Percentiles rank a stretch among this genome's conserved stretches.
These are phyloP conservation scores for Myotis davidii DNA, from an alignment of 2,113 vertebrate genomes.

Conservation along the genomic window DNA sequence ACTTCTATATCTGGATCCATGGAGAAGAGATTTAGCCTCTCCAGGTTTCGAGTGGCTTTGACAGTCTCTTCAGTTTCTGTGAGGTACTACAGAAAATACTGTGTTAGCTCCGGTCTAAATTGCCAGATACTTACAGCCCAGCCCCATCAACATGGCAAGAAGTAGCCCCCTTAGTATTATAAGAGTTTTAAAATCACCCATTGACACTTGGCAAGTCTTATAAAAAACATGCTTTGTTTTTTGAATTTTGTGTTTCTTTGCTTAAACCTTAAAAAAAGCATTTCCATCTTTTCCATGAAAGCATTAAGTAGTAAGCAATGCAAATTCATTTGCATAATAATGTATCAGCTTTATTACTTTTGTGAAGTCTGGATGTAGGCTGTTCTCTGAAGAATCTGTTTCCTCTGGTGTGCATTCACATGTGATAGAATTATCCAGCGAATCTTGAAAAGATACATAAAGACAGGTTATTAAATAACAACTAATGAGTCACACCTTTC, in stretches of 20 bases:
- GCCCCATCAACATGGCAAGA: neutral
- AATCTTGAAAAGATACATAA: constrained; percentile 85
- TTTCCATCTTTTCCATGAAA: neutral
- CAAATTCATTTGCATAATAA: constrained; percentile 10
- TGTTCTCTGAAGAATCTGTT: constrained; percentile 90
- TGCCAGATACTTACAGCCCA: neutral
- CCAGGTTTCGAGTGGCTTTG: constrained; percentile 89
- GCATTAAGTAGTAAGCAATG: neutral
- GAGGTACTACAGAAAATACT: constrained; percentile 89
- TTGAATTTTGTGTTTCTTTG: neutral
- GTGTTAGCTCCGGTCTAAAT: constrained; percentile 59
- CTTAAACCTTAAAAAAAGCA: constrained; percentile 20
- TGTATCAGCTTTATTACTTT: constrained; percentile 87
- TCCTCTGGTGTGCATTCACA: constrained; percentile 89
- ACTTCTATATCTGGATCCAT: constrained; percentile 96
- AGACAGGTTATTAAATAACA: constrained; percentile 6
- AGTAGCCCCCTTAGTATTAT: neutral
- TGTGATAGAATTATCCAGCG: constrained; percentile 86
- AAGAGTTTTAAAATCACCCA: neutral
- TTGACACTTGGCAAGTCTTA: constrained; percentile 12
- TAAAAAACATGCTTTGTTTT: constrained; percentile 28
- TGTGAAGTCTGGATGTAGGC: constrained; percentile 93
- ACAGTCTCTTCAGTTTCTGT: constrained; percentile 95
- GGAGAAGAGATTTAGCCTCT: constrained; percentile 95
- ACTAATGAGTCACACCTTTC: neutral